Percentiles rank a stretch among this genome's conserved stretches.
phyloP scores from a whole-genome alignment of 2,113 vertebrate species.

The Propithecus coquereli region DNA sequence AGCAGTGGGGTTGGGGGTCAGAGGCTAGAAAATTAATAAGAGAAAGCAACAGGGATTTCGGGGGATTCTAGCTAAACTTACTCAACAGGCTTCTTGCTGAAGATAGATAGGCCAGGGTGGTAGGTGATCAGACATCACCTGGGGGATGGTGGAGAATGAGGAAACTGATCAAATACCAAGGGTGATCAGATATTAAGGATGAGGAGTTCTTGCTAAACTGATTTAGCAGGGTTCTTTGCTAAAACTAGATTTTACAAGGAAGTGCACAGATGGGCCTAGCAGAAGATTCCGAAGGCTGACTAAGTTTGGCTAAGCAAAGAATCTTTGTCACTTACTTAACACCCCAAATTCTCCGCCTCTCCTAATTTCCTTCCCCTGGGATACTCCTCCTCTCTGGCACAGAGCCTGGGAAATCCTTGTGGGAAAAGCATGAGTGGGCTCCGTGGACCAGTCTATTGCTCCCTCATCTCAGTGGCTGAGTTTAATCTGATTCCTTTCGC shows the following conservation, averaged over 20 bases:
- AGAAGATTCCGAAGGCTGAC: not conserved
- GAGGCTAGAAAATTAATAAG: not conserved
- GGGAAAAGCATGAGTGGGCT: not conserved
- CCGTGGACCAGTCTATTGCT: not conserved
- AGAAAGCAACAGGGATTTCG: not conserved
- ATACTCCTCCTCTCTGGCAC: not conserved
- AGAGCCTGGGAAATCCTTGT: not conserved
- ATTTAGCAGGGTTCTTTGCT: not conserved
- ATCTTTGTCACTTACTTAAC: not conserved
- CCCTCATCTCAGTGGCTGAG: not conserved
- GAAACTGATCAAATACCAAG: not conserved
- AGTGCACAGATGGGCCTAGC: not conserved
- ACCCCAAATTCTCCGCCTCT: not conserved
- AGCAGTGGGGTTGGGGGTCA: not conserved
- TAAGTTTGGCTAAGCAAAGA: not conserved
- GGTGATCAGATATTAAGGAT: not conserved
- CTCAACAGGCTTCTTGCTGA: not conserved
- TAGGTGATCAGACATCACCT: not conserved
- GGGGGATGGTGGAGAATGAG: not conserved
- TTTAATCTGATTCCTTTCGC: not conserved
- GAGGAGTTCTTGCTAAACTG: not conserved
- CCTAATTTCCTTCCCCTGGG: not conserved
- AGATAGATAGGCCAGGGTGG: not conserved
- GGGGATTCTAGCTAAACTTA: not conserved
- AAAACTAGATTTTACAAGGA: not conserved